Conservation (phyloP, 2,888 invertebrate species). For the Plebejus anna region DNA sequence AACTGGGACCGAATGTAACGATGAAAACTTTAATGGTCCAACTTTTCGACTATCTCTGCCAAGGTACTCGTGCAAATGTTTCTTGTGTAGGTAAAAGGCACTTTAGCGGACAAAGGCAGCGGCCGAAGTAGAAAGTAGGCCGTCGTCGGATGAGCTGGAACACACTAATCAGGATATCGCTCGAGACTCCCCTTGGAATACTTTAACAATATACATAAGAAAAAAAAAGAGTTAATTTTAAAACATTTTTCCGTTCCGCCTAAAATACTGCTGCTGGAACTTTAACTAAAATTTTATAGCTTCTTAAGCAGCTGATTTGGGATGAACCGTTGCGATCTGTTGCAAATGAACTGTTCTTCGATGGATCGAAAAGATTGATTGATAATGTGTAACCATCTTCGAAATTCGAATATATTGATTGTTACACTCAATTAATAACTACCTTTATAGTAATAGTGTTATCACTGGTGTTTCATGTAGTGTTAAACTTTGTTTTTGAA, state of each 20-base stretch:
- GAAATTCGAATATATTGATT: no score
- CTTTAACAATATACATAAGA: conserved; percentile 3
- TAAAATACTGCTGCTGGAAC: no score
- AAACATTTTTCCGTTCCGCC: neutral
- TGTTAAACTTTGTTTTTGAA: no score
- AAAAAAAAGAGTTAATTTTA: neutral
- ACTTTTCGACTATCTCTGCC: conserved; percentile 29
- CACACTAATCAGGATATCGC: conserved; percentile 32
- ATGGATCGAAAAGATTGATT: no score
- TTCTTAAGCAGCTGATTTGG: neutral
- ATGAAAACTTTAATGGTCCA: conserved; percentile 29
- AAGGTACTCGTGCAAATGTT: conserved; percentile 29
- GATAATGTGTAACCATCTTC: no score
- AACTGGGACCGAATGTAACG: conserved; percentile 24
- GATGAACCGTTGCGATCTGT: neutral
- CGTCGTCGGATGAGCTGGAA: conserved; percentile 45
- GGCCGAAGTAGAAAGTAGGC: conserved; percentile 56
- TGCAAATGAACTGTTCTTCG: no score
- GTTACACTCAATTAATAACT: no score
- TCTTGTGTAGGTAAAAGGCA: conserved; percentile 31
- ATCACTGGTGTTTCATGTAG: no score
- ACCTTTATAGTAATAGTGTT: no score
- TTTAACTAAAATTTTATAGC: neutral
- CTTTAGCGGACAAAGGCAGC: conserved; percentile 49
- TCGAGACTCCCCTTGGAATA: conserved; percentile 11